Evolutionary conservation across 1,140 invertebrate genomes (phyloP), one percentile per base, ranked within the genome.

Genomic region (Papilio machaon): DNA sequence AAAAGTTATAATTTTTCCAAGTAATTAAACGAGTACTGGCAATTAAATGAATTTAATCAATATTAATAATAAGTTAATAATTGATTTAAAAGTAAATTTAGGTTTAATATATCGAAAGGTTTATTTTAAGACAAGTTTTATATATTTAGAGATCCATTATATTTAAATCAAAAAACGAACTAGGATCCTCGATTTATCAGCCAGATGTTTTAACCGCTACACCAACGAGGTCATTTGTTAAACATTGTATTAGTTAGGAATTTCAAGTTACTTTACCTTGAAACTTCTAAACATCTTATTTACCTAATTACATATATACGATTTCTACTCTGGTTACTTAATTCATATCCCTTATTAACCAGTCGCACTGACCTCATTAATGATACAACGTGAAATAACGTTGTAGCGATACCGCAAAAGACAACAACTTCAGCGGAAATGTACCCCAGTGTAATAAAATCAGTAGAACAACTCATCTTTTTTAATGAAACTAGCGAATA

Each of bases 351-450:
- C 23, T 64, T 0, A 64, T 64, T 30, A 64, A 23, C 23, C 60
- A 10, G 60, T 13, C 19, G 19, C 60, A 64, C 60, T 30, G 60
- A 10, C 9, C 10, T 10, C 23, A 13, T 19, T 60, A 60, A 30
- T 64, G n/a, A 64, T n/a, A 19, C 19, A 19, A 64, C 60, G 60
- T 23, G 10, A 30, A 30, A 9, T 30, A 10, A 64, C 30, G 23
- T 64, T 64, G 60, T 64, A 64, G 60, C 9, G 11, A 64, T 10
- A 64, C 60, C 23, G 60, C 60, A n/a, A 64, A 64, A 10, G 19
- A 64, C 60, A 64, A 64, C 60, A 64, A 64, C 60, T 64, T 23
- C 23, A 10, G 60, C 60, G 60, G 60, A 64, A 64, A 64, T 64
- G 10, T 64, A 5, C 60, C 60, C 23, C 60, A 64, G 60, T 64